Evolutionary conservation across 2,113 vertebrate species (phyloP).

Genomic region (Phyllostomus discolor): DNA sequence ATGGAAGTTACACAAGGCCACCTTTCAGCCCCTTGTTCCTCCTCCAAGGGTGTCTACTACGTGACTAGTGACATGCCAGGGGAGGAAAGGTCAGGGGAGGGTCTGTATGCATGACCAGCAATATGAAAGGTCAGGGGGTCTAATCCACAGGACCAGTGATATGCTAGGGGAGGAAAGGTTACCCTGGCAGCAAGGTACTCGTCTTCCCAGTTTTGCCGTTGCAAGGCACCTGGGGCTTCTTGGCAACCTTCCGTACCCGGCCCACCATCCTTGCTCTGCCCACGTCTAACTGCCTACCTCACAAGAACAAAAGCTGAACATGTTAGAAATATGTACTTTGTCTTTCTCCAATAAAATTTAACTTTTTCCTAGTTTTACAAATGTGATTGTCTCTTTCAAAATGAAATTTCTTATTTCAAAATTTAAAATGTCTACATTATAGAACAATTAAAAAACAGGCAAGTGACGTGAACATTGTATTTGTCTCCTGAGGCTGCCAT

Average conservation of each 20-base stretch:
- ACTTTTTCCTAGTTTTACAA: neutral
- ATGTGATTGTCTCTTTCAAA: neutral
- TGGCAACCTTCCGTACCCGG: neutral
- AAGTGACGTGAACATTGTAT: neutral
- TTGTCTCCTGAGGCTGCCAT: neutral
- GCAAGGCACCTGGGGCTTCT: neutral
- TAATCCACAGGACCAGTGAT: neutral
- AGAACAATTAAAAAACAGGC: neutral
- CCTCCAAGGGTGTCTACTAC: neutral
- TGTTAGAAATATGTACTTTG: neutral
- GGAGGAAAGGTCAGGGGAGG: neutral
- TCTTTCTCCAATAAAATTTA: neutral
- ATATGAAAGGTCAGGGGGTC: neutral
- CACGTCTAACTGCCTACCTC: neutral
- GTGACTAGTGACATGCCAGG: neutral
- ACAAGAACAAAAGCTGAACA: neutral
- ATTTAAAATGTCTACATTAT: neutral
- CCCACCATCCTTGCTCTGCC: neutral
- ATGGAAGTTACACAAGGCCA: neutral
- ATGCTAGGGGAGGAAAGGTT: neutral
- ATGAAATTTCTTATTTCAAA: slow-evolving; percentile 20
- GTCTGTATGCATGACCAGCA: too few relatives aligned
- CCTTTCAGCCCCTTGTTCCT: neutral
- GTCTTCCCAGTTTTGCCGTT: neutral
- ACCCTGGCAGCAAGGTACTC: neutral